Base-by-base conservation (phyloP, 1,140 invertebrate genomes). In the Diplogasteroides magnus region DNA sequence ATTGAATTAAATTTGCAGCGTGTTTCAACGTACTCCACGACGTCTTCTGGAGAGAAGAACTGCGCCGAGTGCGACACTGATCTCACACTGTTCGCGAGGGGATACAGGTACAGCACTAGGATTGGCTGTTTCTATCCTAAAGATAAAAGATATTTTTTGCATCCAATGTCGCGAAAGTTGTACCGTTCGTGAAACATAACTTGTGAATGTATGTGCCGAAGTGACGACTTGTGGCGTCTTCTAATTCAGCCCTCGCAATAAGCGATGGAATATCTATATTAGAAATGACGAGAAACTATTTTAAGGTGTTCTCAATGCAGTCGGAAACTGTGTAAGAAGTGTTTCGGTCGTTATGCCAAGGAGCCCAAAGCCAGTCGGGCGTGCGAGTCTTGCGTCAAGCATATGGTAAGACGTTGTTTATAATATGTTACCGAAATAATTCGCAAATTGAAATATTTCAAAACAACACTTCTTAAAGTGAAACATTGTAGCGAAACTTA, bases 21-120 rank as follows among this genome's bases (percentile, higher is more conserved):
- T 32, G 27, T 57, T 13, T 72, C 70, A 1, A 67, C 67, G n/a
- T 60, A 59, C 26, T 48, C 37, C 6, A n/a, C n/a, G n/a, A 65
- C 65, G 56, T 59, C 67, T 32, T 37, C 26, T 11, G 56, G 67
- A 60, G 68, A 57, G 23, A 80, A 80, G 61, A 61, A 68, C 56
- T 82, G 80, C 72, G 77, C 73, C 11, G 69, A 67, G 55, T 80
- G 78, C 69, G 80, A 80, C 59, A 55, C 31, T n/a, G 78, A 80
- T 32, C 80, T 80, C 61, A 60, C 61, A 61, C 31, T 74, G 70
- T 68, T 48, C 37, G 19, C 6, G 6, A 6, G 37, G 6, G 37
- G 37, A 48, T 48, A 48, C 19, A 6, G 37, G 37, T 48, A 48
- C 37, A 19, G 6, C 6, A 48, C 19, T 6, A 6, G 37, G 19